phyloP scores from a whole-genome alignment of 1,140 invertebrate genomes.

The Drosophila asahinai region DNA sequence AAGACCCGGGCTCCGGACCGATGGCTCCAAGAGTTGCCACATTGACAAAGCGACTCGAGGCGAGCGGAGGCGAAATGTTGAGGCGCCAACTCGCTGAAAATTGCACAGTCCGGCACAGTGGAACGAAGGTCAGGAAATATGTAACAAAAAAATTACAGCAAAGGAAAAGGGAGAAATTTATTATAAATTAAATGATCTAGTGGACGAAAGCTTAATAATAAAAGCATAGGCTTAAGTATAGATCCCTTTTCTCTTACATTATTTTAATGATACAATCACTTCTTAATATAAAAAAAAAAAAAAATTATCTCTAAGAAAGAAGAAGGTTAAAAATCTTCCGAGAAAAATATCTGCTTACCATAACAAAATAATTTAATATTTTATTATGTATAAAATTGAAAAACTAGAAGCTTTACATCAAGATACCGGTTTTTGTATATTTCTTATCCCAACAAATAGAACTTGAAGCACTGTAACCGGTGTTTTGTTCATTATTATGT shows the following conservation, averaged over 20 bases:
- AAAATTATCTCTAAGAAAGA: too few species aligned
- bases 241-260: not conserved
- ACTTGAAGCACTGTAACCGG: constrained; percentile 15
- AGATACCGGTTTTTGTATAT: not conserved
- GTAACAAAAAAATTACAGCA: not conserved
- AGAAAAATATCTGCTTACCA: too few species aligned
- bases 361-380: not conserved
- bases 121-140: not conserved
- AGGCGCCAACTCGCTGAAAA: constrained; percentile 19
- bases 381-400: not conserved
- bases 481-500: constrained; percentile 12
- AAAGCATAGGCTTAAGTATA: not conserved
- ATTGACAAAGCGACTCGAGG: constrained; percentile 33
- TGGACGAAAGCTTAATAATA: too few species aligned
- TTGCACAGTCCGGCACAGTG: constrained; percentile 13
- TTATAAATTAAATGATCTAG: too few species aligned
- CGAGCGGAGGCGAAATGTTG: not conserved
- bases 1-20: constrained; percentile 21
- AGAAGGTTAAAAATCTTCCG: too few species aligned
- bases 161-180: too few species aligned
- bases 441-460: not conserved
- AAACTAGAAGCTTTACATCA: not conserved
- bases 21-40: constrained; percentile 18
- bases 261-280: not conserved
- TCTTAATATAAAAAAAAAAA: not conserved